Percentiles rank a stretch among this genome's conserved stretches.
Conservation (phyloP, 1,140 invertebrate species). For the Magallana angulata region DNA sequence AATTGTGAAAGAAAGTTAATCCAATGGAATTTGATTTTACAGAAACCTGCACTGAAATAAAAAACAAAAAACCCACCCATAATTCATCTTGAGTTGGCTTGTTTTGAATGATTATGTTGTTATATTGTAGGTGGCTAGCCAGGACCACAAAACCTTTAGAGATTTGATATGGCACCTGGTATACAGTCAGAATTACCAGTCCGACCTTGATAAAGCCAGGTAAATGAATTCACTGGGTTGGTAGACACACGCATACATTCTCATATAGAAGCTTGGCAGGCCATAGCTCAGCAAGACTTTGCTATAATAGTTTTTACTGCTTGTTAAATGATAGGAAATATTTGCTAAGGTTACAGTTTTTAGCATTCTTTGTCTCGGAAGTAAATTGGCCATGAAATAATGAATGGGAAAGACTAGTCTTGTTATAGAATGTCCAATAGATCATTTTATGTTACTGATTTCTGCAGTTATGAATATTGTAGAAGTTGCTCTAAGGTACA, state of each 20-base stretch:
- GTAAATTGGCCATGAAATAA: background rate
- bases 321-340: background rate
- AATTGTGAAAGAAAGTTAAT: too few species aligned
- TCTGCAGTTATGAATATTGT: too few species aligned
- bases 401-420: too few species aligned
- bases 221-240: conserved; percentile 64
- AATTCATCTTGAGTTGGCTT: too few species aligned
- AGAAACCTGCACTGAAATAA: too few species aligned
- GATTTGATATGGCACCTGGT: conserved; percentile 93
- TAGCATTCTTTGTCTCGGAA: background rate
- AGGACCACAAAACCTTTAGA: conserved; percentile 97
- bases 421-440: too few species aligned
- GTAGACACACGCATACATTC: background rate
- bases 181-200: conserved; percentile 89
- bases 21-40: too few species aligned
- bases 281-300: background rate
- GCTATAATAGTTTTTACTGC: background rate
- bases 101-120: too few species aligned
- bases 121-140: conserved; percentile 90
- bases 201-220: conserved; percentile 97
- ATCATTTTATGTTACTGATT: too few species aligned
- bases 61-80: too few species aligned
- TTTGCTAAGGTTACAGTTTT: background rate
- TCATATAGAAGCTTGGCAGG: background rate
- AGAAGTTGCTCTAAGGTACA: too few species aligned